Base-by-base conservation (phyloP, 2,797 vertebrate species). In the Naso thynnoides region DNA sequence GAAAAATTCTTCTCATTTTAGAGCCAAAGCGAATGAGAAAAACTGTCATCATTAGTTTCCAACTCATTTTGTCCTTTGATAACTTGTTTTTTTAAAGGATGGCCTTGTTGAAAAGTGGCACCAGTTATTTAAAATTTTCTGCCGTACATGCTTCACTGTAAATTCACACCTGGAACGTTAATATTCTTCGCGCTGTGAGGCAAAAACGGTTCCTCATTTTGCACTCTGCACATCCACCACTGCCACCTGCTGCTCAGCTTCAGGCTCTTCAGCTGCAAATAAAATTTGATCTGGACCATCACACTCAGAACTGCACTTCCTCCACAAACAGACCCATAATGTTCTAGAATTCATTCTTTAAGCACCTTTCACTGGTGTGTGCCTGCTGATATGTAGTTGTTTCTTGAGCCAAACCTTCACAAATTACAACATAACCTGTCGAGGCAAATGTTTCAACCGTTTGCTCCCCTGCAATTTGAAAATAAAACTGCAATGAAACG, bases 391-490 rank as follows among this genome's bases (percentile, higher is more conserved):
- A 44, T 79, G 75, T 75, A 77, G 84, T 77, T 26, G 79, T 85
- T 89, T 91, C 85, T 64, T 91, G 89, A 92, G 89, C 87, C 87
- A 92, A 92, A 90, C 86, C 59, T 86, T 89, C 82, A 82, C 66
- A 74, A 70, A 73, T 87, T 76, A 70, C 86, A 86, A 87, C 86
- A 87, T 54, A 81, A 78, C 58, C 48, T 31, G 81, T 78, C 81
- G 67, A 72, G 72, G 81, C 79, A 78, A 85, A 82, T 81, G 70
- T 87, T 55, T 80, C 26, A 7, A 29, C 33, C 0, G 5, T 79
- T 85, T 80, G 26, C 55, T 64, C 56, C 64, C 58, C 60, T 70
- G 56, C 39, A 53, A 50, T 57, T 56, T 44, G 18, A 78, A 75
- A 86, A 83, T 78, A 79, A 84, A 83, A 18, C 26, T 27, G 3